A percentile compares a stretch with the other conserved stretches of the same genome.
Evolutionary conservation across 37 sponge, comb jelly and placozoan genomes (phyloP).

Genomic region (Eunapius fragilis): DNA sequence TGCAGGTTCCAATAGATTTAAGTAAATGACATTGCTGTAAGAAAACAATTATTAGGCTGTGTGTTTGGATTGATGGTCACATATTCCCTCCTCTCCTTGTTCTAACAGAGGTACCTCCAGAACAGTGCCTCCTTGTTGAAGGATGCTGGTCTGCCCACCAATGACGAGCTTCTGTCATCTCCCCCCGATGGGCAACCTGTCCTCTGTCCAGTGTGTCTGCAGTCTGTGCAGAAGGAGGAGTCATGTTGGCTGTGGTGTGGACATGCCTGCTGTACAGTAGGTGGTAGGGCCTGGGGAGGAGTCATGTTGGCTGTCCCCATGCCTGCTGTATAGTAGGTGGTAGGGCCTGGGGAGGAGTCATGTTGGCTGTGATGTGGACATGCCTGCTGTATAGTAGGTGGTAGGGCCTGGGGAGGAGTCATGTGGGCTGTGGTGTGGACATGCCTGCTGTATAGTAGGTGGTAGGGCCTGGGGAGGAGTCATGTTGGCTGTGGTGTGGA

Average conservation of each 20-base stretch:
- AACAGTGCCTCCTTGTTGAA: neutral
- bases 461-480: neutral
- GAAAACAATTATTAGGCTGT: too few species aligned
- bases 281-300: neutral
- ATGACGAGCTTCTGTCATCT: neutral
- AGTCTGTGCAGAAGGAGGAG: neutral
- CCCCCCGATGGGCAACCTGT: neutral
- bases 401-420: neutral
- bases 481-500: too few species aligned
- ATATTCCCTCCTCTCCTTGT: too few species aligned
- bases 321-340: constrained; percentile 27
- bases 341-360: neutral
- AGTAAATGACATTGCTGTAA: too few species aligned
- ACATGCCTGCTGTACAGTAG: constrained; percentile 46
- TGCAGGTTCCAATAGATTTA: too few species aligned
- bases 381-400: constrained; percentile 29
- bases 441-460: constrained; percentile 38
- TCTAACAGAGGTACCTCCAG: constrained; percentile 29
- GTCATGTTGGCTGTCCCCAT: too few species aligned
- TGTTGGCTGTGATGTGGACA: constrained; percentile 52
- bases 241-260: constrained; percentile 35
- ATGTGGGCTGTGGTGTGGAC: constrained; percentile 44
- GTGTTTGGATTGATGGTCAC: too few species aligned
- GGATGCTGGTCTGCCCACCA: constrained; percentile 28
- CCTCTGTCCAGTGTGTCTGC: constrained; percentile 45